Evolutionary conservation across 2,888 invertebrate genomes (phyloP).

Genomic region (Leucophenga montana): DNA sequence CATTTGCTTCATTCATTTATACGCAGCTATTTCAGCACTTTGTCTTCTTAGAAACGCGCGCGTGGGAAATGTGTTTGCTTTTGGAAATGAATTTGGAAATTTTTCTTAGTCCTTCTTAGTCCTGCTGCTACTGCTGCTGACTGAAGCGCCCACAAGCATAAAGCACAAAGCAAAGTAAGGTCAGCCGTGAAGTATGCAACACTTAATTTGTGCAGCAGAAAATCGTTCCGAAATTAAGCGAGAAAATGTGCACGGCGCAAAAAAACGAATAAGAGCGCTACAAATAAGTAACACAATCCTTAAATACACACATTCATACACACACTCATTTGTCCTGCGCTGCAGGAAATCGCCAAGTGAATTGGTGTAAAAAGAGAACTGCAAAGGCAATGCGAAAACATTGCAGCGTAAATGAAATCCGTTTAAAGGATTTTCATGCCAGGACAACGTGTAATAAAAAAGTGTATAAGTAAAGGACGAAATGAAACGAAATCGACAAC

Average conservation of each 20-base stretch:
- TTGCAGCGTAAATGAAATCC: slow-evolving; percentile 69
- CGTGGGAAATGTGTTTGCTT: slow-evolving; percentile 62
- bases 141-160: no score
- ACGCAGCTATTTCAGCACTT: neutral
- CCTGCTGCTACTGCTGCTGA: no score
- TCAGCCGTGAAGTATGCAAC: no score
- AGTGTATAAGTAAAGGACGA: slow-evolving; percentile 23
- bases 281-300: no score
- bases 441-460: slow-evolving; percentile 43
- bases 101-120: slow-evolving; percentile 34
- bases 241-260: slow-evolving; percentile 43
- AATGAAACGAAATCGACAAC: neutral
- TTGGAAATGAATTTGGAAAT: slow-evolving; percentile 66
- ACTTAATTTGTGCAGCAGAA: no score
- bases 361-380: slow-evolving; percentile 53
- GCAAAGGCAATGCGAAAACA: slow-evolving; percentile 67
- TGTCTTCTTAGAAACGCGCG: neutral
- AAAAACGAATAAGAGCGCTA: slow-evolving; percentile 55
- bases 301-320: slow-evolving; percentile 49
- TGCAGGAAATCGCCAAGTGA: neutral
- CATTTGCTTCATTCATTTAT: slow-evolving; percentile 14
- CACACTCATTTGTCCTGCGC: slow-evolving; percentile 16
- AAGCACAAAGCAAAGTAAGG: no score
- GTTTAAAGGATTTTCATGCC: slow-evolving; percentile 69
- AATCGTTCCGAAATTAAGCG: no score